Conservation (phyloP, 2,888 invertebrate species). For the Dilophus febrilis region DNA sequence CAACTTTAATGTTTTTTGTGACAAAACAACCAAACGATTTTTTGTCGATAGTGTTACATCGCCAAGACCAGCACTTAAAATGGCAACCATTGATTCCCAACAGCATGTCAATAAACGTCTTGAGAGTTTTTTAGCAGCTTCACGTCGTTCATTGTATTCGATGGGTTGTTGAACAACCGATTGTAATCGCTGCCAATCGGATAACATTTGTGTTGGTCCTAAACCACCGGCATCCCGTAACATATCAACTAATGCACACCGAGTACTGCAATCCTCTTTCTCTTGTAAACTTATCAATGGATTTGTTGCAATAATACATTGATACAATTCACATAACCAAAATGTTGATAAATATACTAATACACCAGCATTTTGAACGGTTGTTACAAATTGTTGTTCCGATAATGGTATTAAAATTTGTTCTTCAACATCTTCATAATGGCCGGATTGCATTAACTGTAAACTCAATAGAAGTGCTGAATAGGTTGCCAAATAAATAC, state of each 20-base stretch:
- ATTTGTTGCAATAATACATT: slow-evolving; percentile 54
- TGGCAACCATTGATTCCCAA: slow-evolving; percentile 82
- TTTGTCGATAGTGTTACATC: slow-evolving; percentile 31
- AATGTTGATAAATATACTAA: slow-evolving; percentile 83
- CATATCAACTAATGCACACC: slow-evolving; percentile 30
- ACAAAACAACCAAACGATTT: slow-evolving; percentile 41
- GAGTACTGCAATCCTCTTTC: slow-evolving; percentile 21
- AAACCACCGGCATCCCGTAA: slow-evolving; percentile 65
- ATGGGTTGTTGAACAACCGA: slow-evolving; percentile 50
- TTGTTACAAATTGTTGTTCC: slow-evolving; percentile 81
- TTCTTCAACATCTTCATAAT: slow-evolving; percentile 42
- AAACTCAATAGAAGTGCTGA: slow-evolving; percentile 67
- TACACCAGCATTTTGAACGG: slow-evolving; percentile 82
- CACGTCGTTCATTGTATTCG: slow-evolving; percentile 49
- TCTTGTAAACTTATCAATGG: slow-evolving; percentile 22
- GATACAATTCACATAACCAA: slow-evolving; percentile 86
- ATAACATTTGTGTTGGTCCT: slow-evolving; percentile 65
- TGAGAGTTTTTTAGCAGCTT: slow-evolving; percentile 62
- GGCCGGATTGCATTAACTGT: slow-evolving; percentile 57
- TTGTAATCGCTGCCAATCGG: slow-evolving; percentile 73
- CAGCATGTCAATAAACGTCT: slow-evolving; percentile 70
- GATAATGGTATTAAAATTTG: slow-evolving; percentile 39
- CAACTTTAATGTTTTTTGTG: slow-evolving; percentile 31
- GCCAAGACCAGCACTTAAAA: slow-evolving; percentile 61
- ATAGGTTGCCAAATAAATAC: slow-evolving; percentile 81